Conservation (phyloP, 2,113 vertebrate species). For the Rhinogobius similis region DNA sequence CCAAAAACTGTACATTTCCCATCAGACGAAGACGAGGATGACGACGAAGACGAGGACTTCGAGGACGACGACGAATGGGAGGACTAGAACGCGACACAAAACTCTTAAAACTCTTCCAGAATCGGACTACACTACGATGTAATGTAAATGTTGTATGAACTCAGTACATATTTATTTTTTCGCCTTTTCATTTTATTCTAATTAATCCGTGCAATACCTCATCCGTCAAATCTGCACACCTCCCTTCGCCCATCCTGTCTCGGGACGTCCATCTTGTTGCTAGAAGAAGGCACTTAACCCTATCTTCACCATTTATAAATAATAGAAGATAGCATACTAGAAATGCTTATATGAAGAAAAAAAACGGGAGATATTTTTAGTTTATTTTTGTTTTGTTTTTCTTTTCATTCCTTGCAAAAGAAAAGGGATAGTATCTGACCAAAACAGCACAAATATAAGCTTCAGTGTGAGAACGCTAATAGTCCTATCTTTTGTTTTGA, state of each 20-base stretch:
- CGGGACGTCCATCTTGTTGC: background rate
- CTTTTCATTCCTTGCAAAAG: conserved; percentile 77
- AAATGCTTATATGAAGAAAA: background rate
- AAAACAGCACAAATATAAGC: conserved; percentile 69
- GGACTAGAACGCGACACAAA: conserved; percentile 89
- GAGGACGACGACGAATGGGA: conserved; percentile 99
- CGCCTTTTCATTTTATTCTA: conserved; percentile 85
- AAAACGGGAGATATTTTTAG: conserved; percentile 15
- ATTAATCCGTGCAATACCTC: conserved; percentile 99
- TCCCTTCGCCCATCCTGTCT: conserved; percentile 36
- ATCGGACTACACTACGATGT: conserved; percentile 91
- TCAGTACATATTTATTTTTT: conserved; percentile 99
- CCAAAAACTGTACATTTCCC: background rate
- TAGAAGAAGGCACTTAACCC: conserved; percentile 49
- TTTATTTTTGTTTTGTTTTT: conserved; percentile 63
- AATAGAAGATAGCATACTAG: conserved; percentile 5
- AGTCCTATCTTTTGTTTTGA: conserved; percentile 66
- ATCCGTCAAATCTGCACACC: conserved; percentile 87
- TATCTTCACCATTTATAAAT: conserved; percentile 7
- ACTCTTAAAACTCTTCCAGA: conserved; percentile 83
- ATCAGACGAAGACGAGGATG: conserved; percentile 96
- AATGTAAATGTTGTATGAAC: conserved; percentile 93
- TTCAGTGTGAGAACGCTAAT: conserved; percentile 47
- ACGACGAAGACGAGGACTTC: conserved; percentile 97
- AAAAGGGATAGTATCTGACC: conserved; percentile 75